Percentiles rank a stretch among this genome's conserved stretches.
Conservation (phyloP, 2,888 invertebrate genomes). For the Ornithoptera alexandrae region DNA sequence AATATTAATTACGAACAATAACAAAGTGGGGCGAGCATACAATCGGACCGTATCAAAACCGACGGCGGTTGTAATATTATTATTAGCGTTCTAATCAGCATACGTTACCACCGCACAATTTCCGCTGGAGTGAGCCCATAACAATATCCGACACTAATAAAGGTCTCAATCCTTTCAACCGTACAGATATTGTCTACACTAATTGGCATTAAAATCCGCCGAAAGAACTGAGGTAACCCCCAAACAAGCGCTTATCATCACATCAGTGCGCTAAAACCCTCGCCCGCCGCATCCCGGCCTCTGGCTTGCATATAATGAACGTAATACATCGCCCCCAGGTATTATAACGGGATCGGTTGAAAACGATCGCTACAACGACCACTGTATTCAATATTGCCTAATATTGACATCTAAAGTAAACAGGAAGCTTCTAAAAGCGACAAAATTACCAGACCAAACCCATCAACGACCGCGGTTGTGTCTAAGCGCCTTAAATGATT, state of each 20-base stretch:
- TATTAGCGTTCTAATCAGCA: slow-evolving; percentile 37
- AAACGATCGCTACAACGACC: slow-evolving; percentile 13
- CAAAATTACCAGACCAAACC: no score
- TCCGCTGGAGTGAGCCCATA: slow-evolving; percentile 61
- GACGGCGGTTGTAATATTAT: slow-evolving; percentile 33
- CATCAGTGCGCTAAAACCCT: slow-evolving; percentile 57
- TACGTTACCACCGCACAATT: slow-evolving; percentile 42
- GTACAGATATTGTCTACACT: slow-evolving; percentile 69
- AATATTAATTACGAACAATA: slow-evolving; percentile 33
- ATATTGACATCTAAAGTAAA: not conserved
- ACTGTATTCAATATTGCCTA: not conserved
- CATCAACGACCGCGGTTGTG: no score
- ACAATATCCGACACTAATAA: slow-evolving; percentile 77
- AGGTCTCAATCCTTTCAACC: slow-evolving; percentile 69
- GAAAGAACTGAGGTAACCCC: slow-evolving; percentile 71
- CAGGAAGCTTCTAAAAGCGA: not conserved
- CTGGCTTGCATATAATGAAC: slow-evolving; percentile 58
- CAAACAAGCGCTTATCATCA: slow-evolving; percentile 72
- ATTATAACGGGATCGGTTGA: slow-evolving; percentile 42
- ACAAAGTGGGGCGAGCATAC: slow-evolving; percentile 22
- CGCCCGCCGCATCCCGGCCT: slow-evolving; percentile 38
- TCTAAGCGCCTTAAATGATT: no score
- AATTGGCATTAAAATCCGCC: slow-evolving; percentile 73
- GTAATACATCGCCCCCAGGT: slow-evolving; percentile 68
- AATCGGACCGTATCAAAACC: slow-evolving; percentile 34